These are phyloP conservation scores for Amphipoea oculea DNA, from an alignment of 2,888 invertebrate species.

Conservation along the genomic window DNA sequence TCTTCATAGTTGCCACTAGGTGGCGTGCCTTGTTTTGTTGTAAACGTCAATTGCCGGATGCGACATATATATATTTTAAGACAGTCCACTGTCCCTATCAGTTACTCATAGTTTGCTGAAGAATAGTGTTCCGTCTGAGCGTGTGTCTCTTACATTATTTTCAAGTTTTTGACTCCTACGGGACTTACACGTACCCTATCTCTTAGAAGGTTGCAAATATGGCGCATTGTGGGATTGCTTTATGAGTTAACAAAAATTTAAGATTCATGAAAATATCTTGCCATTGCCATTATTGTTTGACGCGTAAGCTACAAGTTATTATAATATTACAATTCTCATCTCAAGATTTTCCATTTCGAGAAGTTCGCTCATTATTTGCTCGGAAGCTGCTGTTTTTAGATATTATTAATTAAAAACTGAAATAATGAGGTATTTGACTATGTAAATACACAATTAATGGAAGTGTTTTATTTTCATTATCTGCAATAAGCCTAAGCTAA, in stretches of 20 bases:
- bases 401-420: slow-evolving; percentile 21
- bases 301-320: slow-evolving; percentile 13
- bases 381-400: neutral
- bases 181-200: neutral
- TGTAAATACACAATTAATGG: slow-evolving; percentile 11
- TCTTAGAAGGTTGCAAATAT: neutral
- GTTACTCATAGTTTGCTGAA: slow-evolving; percentile 19
- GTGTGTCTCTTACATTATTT: slow-evolving; percentile 26
- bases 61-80: neutral
- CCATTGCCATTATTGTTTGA: slow-evolving; percentile 2
- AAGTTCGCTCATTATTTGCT: slow-evolving; percentile 20
- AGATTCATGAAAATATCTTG: slow-evolving; percentile 14
- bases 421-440: slow-evolving; percentile 24
- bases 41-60: too few relatives aligned
- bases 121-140: slow-evolving; percentile 8
- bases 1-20: too few relatives aligned
- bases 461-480: slow-evolving; percentile 44
- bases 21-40: too few relatives aligned
- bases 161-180: slow-evolving; percentile 1
- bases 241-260: neutral
- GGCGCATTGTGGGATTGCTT: neutral
- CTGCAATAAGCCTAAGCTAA: slow-evolving; percentile 21
- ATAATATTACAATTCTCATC: neutral
- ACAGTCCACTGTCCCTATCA: slow-evolving; percentile 7
- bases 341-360: slow-evolving; percentile 14